A percentile compares a stretch with the other conserved stretches of the same genome.
Conservation (phyloP, 64 coral and sea anemone genomes). For the Montipora sp. region DNA sequence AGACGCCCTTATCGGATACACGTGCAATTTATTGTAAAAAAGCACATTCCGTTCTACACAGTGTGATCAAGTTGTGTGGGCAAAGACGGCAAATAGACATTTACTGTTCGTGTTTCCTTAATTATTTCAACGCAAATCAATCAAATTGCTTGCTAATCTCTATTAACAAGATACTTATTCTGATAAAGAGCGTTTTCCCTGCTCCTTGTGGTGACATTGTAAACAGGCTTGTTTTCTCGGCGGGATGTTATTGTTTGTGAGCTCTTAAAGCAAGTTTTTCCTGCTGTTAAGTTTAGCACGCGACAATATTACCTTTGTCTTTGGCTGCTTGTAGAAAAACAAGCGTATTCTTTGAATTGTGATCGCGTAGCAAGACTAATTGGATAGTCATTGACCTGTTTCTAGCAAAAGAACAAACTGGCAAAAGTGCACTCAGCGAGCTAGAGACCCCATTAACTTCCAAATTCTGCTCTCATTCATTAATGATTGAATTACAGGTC, state of each 20-base stretch:
- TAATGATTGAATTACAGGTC: constrained; percentile 52
- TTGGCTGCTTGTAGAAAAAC: neutral
- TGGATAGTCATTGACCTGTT: no score
- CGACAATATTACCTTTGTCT: neutral
- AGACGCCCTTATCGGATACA: constrained; percentile 15
- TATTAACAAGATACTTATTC: constrained; percentile 52
- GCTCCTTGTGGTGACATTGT: constrained; percentile 36
- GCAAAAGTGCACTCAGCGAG: neutral
- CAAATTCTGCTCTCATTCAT: neutral
- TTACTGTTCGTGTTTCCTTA: constrained; percentile 5
- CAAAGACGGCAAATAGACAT: neutral
- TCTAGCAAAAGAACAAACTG: neutral
- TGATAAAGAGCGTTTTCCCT: constrained; percentile 34
- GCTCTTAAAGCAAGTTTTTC: constrained; percentile 6
- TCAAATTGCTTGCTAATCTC: constrained; percentile 36
- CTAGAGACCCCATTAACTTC: neutral
- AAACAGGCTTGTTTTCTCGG: constrained; percentile 53
- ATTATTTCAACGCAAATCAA: constrained; percentile 41
- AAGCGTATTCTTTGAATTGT: neutral
- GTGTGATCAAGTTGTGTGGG: neutral
- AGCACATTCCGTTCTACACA: neutral
- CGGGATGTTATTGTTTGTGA: constrained; percentile 35
- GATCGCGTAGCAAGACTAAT: neutral
- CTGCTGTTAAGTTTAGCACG: constrained; percentile 11
- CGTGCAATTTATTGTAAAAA: neutral